phyloP scores from a whole-genome alignment of 2,113 vertebrate genomes.

The Lycaon pictus region DNA sequence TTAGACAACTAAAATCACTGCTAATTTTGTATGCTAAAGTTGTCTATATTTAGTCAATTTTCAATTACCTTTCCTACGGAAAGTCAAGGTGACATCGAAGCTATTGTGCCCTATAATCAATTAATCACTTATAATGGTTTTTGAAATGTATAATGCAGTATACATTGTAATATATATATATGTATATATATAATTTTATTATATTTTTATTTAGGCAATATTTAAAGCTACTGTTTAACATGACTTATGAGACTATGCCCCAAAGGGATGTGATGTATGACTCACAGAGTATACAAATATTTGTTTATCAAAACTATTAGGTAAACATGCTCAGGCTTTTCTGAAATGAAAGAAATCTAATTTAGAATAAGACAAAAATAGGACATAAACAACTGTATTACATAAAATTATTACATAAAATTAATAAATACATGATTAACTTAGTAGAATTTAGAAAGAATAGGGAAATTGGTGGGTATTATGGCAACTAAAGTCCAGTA shows the following conservation, averaged over 20 bases:
- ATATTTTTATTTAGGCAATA: background rate
- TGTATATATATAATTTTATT: background rate
- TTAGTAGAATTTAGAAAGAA: background rate
- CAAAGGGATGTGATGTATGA: background rate
- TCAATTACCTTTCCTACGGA: background rate
- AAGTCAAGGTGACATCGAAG: background rate
- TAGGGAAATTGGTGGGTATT: background rate
- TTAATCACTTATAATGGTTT: background rate
- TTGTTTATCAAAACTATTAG: background rate
- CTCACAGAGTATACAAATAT: background rate
- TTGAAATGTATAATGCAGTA: background rate
- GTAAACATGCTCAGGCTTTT: background rate
- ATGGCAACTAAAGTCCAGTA: background rate
- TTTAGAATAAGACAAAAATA: background rate
- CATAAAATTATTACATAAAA: background rate
- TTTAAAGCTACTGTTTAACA: background rate
- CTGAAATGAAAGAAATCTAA: background rate
- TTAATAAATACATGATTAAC: background rate
- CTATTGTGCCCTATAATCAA: background rate
- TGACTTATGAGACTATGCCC: background rate
- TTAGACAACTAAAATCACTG: background rate
- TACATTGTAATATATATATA: background rate
- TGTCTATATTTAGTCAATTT: background rate
- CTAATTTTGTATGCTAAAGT: background rate
- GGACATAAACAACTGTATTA: background rate